phyloP scores from a whole-genome alignment of 1,140 invertebrate species.

The Rhysida immarginata region DNA sequence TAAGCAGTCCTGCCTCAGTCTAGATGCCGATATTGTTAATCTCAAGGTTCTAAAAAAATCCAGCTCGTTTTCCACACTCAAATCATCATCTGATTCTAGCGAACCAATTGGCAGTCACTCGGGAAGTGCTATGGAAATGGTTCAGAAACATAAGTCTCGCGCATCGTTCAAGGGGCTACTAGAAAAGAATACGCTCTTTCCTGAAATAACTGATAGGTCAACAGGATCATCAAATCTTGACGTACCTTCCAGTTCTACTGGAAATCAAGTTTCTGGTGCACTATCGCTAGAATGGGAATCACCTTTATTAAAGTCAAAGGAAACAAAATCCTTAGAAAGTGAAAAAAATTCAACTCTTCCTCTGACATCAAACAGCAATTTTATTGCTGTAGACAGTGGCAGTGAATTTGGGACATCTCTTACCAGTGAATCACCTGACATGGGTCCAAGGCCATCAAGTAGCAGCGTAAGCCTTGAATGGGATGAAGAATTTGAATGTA shows the following conservation, averaged over 20 bases:
- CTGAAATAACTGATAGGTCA: no score
- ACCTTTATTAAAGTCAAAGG: no score
- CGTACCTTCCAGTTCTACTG: no score
- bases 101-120: not conserved
- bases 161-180: conserved; percentile 8
- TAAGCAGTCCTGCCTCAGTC: conserved; percentile 21
- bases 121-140: conserved; percentile 6
- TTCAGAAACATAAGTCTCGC: conserved; percentile 4
- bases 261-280: no score
- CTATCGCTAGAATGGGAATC: conserved; percentile 18
- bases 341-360: not conserved
- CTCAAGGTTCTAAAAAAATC: conserved; percentile 13
- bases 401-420: conserved; percentile 8
- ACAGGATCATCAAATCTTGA: no score
- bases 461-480: conserved; percentile 5
- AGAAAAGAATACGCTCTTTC: conserved; percentile 1
- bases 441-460: no score
- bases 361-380: not conserved
- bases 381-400: conserved; percentile 2
- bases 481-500: conserved; percentile 9
- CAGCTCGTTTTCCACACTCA: not conserved
- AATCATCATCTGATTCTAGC: conserved; percentile 12
- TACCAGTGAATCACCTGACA: conserved; percentile 7
- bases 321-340: not conserved
- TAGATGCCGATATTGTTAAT: conserved; percentile 23